Conservation (phyloP, 1,140 invertebrate species). For the Melitaea cinxia region DNA sequence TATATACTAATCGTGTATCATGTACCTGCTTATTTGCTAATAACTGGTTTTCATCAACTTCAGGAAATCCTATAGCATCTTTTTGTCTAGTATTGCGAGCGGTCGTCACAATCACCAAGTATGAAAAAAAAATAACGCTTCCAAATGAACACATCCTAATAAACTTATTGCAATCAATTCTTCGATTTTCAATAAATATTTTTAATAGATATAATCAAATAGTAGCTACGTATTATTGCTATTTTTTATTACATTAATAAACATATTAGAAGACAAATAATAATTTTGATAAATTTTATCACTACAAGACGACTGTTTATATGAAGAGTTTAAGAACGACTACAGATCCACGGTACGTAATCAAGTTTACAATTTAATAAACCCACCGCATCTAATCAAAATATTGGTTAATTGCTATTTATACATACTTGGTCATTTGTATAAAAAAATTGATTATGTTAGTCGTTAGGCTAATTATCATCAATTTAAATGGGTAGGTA, state of each 20-base stretch:
- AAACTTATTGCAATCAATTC: not conserved
- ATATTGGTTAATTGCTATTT: not conserved
- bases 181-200: not conserved
- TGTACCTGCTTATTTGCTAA: constrained; percentile 62
- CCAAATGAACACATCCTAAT: not conserved
- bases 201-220: not conserved
- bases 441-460: not conserved
- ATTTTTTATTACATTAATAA: too few species aligned
- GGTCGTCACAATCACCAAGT: not conserved
- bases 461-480: not conserved
- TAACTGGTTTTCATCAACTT: constrained; percentile 58
- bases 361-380: constrained; percentile 11
- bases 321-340: constrained; percentile 11
- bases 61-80: constrained; percentile 65
- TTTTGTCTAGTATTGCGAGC: constrained; percentile 14
- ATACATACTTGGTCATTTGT: not conserved
- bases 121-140: constrained; percentile 11
- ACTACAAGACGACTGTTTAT: constrained; percentile 15
- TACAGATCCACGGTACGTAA: constrained; percentile 4
- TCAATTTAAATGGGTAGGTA: not conserved
- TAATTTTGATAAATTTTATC: not conserved
- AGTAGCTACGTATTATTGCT: too few species aligned
- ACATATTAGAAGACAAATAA: too few species aligned
- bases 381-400: not conserved
- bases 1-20: too few species aligned